phyloP scores from a whole-genome alignment of 2,113 vertebrate species.

The Hirundichthys speculiger region DNA sequence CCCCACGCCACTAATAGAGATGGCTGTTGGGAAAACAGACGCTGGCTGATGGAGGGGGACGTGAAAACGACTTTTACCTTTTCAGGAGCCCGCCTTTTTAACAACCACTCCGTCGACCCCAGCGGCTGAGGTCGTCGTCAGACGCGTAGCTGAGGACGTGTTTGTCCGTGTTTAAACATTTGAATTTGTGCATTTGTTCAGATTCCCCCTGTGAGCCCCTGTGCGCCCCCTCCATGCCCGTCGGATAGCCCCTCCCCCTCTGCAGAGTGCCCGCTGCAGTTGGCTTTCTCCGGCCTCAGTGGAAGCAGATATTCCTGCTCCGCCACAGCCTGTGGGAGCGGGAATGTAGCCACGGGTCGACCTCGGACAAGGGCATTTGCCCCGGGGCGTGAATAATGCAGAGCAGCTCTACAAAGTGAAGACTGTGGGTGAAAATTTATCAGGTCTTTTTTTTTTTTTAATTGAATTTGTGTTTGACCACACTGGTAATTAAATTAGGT shows the following conservation, averaged over 20 bases:
- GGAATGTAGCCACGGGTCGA: slow-evolving; percentile 19
- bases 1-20: slow-evolving; percentile 29
- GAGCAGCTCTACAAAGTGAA: too few relatives aligned
- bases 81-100: slow-evolving; percentile 3
- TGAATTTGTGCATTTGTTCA: slow-evolving; percentile 3
- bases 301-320: slow-evolving; percentile 22
- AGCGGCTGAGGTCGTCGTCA: slow-evolving; percentile 12
- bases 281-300: slow-evolving; percentile 18
- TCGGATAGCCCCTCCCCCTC: slow-evolving; percentile 6
- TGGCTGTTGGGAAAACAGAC: slow-evolving; percentile 52
- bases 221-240: not conserved
- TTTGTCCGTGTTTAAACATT: not conserved
- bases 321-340: not conserved
- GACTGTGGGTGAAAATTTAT: not conserved
- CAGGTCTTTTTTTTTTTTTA: too few relatives aligned
- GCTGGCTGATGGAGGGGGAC: slow-evolving; percentile 12
- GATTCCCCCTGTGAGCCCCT: not conserved
- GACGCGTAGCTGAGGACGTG: slow-evolving; percentile 1
- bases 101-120: slow-evolving; percentile 14
- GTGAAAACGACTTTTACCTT: slow-evolving; percentile 26
- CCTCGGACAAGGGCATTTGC: slow-evolving; percentile 26
- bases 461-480: too few relatives aligned
- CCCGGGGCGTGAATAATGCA: too few relatives aligned
- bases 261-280: slow-evolving; percentile 1
- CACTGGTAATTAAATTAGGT: too few relatives aligned